Evolutionary conservation across 1,140 invertebrate genomes (phyloP).

Genomic region (Heliothis subflexa): DNA sequence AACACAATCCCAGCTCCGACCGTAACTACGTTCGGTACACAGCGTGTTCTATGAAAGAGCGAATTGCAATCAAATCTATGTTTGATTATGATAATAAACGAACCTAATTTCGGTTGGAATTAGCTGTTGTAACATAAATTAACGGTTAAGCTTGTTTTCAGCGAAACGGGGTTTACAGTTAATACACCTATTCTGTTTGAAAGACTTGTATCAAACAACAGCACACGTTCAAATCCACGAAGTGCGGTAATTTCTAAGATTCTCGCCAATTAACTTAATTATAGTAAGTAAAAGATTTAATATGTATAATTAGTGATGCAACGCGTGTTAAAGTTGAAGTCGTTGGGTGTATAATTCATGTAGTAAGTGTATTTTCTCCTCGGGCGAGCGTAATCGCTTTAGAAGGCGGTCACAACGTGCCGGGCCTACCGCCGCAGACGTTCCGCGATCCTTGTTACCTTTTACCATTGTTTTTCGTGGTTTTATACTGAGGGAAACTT

Average conservation of each 20-base stretch:
- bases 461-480: slow-evolving; percentile 27
- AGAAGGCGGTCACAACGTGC: slow-evolving; percentile 62
- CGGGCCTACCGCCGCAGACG: slow-evolving; percentile 55
- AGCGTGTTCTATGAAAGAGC: neutral
- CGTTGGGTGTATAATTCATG: slow-evolving; percentile 57
- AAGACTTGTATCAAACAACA: neutral
- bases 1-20: neutral
- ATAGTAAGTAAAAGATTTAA: slow-evolving; percentile 6
- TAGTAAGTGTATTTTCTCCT: slow-evolving; percentile 69
- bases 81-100: slow-evolving; percentile 32
- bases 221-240: neutral
- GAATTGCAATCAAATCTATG: slow-evolving; percentile 22
- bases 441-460: slow-evolving; percentile 21
- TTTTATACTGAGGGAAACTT: neutral
- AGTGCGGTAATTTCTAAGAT: neutral
- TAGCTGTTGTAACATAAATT: neutral
- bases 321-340: slow-evolving; percentile 54
- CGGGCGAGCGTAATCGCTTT: slow-evolving; percentile 68
- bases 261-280: slow-evolving; percentile 1
- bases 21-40: neutral
- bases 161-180: neutral
- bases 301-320: slow-evolving; percentile 10
- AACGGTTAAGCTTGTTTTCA: neutral
- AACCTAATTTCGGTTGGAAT: slow-evolving; percentile 25
- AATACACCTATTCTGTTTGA: neutral